phyloP scores from a whole-genome alignment of 2,888 invertebrate genomes.

The Gibbula magus region DNA sequence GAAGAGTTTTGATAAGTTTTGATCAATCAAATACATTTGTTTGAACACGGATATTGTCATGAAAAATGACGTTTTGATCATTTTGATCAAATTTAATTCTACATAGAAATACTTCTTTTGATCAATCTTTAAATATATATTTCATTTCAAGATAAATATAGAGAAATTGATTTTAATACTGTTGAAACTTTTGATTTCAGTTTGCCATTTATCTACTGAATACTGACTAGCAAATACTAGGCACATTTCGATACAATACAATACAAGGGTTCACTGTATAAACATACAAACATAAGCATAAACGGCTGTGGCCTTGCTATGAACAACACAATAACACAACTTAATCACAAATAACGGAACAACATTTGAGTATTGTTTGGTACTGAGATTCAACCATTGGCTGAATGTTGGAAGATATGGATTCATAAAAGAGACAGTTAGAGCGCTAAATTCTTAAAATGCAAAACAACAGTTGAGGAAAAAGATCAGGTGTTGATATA shows the following conservation, averaged over 20 bases:
- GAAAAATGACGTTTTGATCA: too few relatives aligned
- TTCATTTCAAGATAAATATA: too few relatives aligned
- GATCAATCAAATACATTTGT: too few relatives aligned
- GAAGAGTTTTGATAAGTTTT: too few relatives aligned
- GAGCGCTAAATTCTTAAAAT: too few relatives aligned
- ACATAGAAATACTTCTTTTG: too few relatives aligned
- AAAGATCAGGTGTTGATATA: too few relatives aligned
- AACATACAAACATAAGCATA: neutral
- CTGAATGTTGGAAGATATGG: slow-evolving; percentile 6
- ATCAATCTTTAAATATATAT: too few relatives aligned
- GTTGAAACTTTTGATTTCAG: neutral
- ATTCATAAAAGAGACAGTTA: neutral
- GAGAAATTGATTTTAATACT: too few relatives aligned
- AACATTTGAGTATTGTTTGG: slow-evolving; percentile 13
- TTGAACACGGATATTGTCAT: too few relatives aligned
- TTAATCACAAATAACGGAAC: neutral
- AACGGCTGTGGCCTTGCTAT: neutral
- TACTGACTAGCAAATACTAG: slow-evolving; percentile 1
- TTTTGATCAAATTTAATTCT: too few relatives aligned
- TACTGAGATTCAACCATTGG: neutral
- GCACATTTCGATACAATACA: neutral
- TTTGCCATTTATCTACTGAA: neutral
- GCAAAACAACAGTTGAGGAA: too few relatives aligned
- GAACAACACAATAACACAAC: slow-evolving; percentile 1
- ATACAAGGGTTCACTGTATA: neutral